Percentiles rank a stretch among this genome's conserved stretches.
Conservation (phyloP, 2,888 invertebrate species). For the Antheraea yamamai region DNA sequence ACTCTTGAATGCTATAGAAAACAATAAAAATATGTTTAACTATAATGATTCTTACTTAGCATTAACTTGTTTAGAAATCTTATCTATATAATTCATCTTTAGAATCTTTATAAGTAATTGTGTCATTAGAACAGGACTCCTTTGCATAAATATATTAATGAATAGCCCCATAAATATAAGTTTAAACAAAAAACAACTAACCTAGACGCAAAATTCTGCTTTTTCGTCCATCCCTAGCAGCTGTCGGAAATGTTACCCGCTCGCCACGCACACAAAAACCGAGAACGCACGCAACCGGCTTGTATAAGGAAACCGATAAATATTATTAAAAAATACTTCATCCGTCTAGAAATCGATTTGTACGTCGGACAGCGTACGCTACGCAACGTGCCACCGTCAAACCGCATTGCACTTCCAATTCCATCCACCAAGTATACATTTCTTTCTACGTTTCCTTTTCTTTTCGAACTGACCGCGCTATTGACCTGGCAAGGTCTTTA, state of each 20-base stretch:
- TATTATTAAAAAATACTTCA: background rate
- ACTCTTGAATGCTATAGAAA: too few relatives aligned
- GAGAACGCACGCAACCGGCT: background rate
- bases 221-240: background rate
- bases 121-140: too few relatives aligned
- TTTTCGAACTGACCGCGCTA: too few relatives aligned
- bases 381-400: background rate
- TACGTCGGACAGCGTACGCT: background rate
- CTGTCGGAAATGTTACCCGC: background rate
- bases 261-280: background rate
- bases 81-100: background rate
- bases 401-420: background rate
- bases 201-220: background rate
- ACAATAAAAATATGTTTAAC: background rate
- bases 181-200: background rate
- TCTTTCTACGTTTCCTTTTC: too few relatives aligned
- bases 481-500: too few relatives aligned
- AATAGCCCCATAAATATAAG: too few relatives aligned
- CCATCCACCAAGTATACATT: too few relatives aligned
- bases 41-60: background rate
- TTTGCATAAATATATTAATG: too few relatives aligned
- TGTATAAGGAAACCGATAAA: background rate
- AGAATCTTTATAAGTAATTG: too few relatives aligned
- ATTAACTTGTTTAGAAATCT: background rate
- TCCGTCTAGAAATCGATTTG: conserved; percentile 15